Conservation (phyloP, 2,888 invertebrate genomes). For the Abrostola tripartita region DNA sequence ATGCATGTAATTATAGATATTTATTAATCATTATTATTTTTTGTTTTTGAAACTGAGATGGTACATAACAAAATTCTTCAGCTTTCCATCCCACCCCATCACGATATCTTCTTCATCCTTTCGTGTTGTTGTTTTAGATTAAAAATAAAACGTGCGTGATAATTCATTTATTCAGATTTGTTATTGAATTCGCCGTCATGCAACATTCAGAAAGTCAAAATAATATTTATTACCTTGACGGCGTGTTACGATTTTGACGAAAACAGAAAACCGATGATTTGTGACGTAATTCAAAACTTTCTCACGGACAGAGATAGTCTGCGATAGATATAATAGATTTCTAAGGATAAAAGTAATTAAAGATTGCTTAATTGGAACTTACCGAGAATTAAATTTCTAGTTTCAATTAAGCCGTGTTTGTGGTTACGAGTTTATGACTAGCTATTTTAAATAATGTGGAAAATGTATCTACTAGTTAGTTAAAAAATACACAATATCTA, state of each 20-base stretch:
- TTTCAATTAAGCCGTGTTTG: neutral
- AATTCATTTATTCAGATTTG: neutral
- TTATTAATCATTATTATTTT: too few species aligned
- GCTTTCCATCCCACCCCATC: too few species aligned
- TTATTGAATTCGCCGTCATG: neutral
- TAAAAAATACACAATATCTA: too few species aligned
- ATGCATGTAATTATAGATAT: too few species aligned
- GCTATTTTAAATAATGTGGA: too few species aligned
- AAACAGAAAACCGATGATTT: neutral
- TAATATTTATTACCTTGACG: neutral
- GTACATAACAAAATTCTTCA: too few species aligned
- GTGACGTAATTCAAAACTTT: neutral
- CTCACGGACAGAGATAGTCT: neutral
- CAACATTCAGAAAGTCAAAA: constrained; percentile 4
- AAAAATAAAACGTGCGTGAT: too few species aligned
- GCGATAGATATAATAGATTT: neutral
- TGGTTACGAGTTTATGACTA: too few species aligned
- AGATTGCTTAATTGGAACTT: neutral
- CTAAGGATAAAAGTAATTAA: neutral
- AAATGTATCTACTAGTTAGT: too few species aligned
- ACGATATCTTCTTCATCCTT: too few species aligned
- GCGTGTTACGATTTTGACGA: neutral
- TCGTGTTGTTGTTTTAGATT: too few species aligned
- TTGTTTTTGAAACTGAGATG: too few species aligned
- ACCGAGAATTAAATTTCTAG: neutral